Percentiles rank a stretch among this genome's conserved stretches.
phyloP scores from a whole-genome alignment of 2,797 vertebrate genomes.

The Gymnocypris eckloni region DNA sequence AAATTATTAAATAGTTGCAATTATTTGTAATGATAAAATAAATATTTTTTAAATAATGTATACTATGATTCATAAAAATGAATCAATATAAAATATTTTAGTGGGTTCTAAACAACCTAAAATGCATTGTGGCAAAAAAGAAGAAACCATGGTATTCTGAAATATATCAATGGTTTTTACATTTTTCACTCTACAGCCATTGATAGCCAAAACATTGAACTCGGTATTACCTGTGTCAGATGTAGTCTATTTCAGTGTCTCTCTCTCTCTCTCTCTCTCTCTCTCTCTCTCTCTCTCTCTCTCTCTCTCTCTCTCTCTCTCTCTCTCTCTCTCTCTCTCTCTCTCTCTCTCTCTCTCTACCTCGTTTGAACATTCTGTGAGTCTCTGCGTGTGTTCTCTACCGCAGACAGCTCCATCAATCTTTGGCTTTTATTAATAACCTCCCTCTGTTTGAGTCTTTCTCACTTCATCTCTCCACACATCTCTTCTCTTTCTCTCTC shows the following conservation, averaged over 20 bases:
- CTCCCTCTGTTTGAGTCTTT: slow-evolving; percentile 41
- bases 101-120: neutral
- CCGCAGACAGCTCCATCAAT: slow-evolving; percentile 47
- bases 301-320: neutral
- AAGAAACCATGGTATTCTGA: neutral
- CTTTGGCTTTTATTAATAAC: slow-evolving; percentile 51
- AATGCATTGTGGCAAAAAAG: neutral
- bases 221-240: slow-evolving; percentile 12
- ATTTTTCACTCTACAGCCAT: slow-evolving; percentile 1
- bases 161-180: neutral
- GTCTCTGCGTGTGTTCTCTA: slow-evolving; percentile 43
- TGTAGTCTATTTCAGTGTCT: neutral
- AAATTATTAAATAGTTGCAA: neutral
- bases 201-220: slow-evolving; percentile 18
- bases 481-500: slow-evolving; percentile 48
- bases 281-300: slow-evolving; percentile 1
- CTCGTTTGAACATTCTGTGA: slow-evolving; percentile 44
- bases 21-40: neutral
- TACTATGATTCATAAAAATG: neutral
- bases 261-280: slow-evolving; percentile 22
- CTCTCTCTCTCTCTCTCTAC: neutral
- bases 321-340: slow-evolving; percentile 5
- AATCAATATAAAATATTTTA: neutral
- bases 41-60: neutral
- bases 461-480: slow-evolving; percentile 54